Percentiles rank a stretch among this genome's conserved stretches.
Conservation (phyloP, 1,140 invertebrate species). For the Macrotrachela quadricornifera region DNA sequence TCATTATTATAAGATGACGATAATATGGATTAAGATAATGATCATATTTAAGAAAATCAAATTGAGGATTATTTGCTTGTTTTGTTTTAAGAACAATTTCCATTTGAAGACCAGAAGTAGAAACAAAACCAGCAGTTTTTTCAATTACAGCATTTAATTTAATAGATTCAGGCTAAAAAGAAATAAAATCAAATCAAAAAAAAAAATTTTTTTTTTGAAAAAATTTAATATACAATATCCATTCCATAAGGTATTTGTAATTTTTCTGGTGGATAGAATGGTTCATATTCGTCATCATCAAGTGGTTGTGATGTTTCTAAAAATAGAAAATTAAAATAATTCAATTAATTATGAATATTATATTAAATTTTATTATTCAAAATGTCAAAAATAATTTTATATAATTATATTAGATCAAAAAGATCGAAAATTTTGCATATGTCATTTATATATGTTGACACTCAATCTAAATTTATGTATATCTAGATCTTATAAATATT, state of each 20-base stretch:
- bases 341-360: too few species aligned
- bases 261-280: slow-evolving; percentile 2
- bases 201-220: background rate
- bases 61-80: slow-evolving; percentile 74
- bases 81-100: slow-evolving; percentile 92
- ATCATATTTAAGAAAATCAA: slow-evolving; percentile 71
- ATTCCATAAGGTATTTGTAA: slow-evolving; percentile 1
- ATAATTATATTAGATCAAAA: background rate
- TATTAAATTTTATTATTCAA: too few species aligned
- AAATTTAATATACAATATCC: background rate
- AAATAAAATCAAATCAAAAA: slow-evolving; percentile 6
- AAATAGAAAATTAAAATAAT: slow-evolving; percentile 1
- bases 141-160: slow-evolving; percentile 83
- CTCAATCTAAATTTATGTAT: too few species aligned
- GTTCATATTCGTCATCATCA: background rate
- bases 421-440: too few species aligned
- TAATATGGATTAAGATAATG: slow-evolving; percentile 69
- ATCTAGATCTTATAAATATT: too few species aligned
- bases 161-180: slow-evolving; percentile 60
- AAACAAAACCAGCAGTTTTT: slow-evolving; percentile 82
- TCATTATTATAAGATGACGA: slow-evolving; percentile 51
- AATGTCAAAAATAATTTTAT: slow-evolving; percentile 3
- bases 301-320: background rate
- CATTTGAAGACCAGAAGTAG: slow-evolving; percentile 79
- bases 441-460: too few species aligned